Evolutionary conservation across 2,113 vertebrate genomes (phyloP).

Genomic region (Urocitellus parryii): DNA sequence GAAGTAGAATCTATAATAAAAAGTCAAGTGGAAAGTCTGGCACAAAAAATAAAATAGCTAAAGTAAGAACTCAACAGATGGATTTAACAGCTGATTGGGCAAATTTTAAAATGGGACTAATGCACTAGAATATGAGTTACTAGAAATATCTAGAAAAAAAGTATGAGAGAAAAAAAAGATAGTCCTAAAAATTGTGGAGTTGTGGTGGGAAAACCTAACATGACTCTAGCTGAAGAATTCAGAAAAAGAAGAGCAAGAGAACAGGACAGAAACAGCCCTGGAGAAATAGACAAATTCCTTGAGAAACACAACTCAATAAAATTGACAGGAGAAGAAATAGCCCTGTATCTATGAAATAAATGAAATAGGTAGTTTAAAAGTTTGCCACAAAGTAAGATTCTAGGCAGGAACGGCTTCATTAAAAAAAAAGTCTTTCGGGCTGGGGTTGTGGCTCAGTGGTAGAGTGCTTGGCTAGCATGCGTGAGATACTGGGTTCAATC

Average conservation of each 20-base stretch:
- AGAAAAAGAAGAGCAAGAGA: not conserved
- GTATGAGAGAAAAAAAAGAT: not conserved
- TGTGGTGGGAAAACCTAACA: not conserved
- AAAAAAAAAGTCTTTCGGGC: not conserved
- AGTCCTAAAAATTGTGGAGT: not conserved
- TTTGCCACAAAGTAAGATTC: not conserved
- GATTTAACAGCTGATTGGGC: not conserved
- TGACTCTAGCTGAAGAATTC: not conserved
- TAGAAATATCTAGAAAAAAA: not conserved
- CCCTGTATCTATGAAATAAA: not conserved
- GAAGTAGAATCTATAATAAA: not conserved
- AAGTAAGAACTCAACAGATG: slow-evolving; percentile 15
- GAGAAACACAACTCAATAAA: not conserved
- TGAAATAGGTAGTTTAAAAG: slow-evolving; percentile 15
- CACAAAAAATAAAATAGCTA: slow-evolving; percentile 30
- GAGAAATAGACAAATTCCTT: not conserved
- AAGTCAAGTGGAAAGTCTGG: not conserved
- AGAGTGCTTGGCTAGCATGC: no score
- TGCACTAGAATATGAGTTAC: not conserved
- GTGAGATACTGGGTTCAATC: no score
- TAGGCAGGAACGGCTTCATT: slow-evolving; percentile 14
- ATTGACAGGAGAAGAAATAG: not conserved
- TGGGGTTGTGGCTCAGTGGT: no score
- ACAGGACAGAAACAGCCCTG: not conserved
- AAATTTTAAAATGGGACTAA: not conserved